Conservation (phyloP, 2,888 invertebrate genomes). For the Synergus japonicus region DNA sequence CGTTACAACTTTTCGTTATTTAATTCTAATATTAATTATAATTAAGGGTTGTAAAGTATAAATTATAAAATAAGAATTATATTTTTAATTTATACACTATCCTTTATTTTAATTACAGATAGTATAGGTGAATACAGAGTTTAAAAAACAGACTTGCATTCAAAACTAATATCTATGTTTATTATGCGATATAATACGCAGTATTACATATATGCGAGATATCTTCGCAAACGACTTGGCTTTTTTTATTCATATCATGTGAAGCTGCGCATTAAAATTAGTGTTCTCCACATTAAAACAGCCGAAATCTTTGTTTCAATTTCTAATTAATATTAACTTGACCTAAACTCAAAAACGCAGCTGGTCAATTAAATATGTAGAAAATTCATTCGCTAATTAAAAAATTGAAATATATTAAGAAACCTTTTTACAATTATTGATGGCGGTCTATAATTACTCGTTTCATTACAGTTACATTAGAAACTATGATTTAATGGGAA, state of each 20-base stretch:
- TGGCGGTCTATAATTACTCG: conserved; percentile 10
- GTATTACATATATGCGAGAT: background rate
- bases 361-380: background rate
- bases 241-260: background rate
- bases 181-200: conserved; percentile 6
- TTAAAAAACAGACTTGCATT: conserved; percentile 48
- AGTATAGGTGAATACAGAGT: conserved; percentile 51
- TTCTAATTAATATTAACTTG: background rate
- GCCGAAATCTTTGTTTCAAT: background rate
- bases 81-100: conserved; percentile 41
- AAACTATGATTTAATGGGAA: conserved; percentile 34
- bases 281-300: background rate
- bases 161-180: conserved; percentile 13
- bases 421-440: conserved; percentile 2
- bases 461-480: conserved; percentile 20
- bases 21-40: background rate
- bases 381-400: background rate
- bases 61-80: background rate
- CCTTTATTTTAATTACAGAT: conserved; percentile 51
- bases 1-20: background rate
- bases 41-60: background rate
- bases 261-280: background rate
- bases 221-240: background rate
- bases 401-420: background rate
- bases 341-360: conserved; percentile 11